These are phyloP conservation scores for Cephonodes hylas DNA, from an alignment of 2,888 invertebrate genomes.

Conservation along the genomic window DNA sequence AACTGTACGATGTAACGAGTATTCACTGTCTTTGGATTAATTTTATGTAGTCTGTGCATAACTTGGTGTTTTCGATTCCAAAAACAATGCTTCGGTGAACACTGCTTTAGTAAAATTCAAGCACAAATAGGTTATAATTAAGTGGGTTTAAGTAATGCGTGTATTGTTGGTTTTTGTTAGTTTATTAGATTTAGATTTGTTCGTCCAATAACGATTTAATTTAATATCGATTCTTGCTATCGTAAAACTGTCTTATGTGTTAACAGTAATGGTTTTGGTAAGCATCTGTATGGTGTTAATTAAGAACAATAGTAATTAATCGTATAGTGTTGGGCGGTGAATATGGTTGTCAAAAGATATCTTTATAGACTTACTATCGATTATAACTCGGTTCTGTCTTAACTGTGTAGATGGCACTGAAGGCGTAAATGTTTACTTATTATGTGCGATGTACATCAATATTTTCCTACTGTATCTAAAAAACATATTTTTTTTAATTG, in stretches of 20 bases:
- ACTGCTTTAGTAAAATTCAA: constrained; percentile 16
- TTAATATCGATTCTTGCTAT: not conserved
- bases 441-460: too few relatives aligned
- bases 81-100: constrained; percentile 6
- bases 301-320: not conserved
- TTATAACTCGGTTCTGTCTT: not conserved
- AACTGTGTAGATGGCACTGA: not conserved
- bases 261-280: not conserved
- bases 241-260: not conserved
- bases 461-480: too few relatives aligned
- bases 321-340: not conserved
- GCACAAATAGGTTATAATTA: constrained; percentile 24
- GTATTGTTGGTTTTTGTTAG: constrained; percentile 46
- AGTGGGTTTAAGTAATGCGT: constrained; percentile 19
- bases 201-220: constrained; percentile 23
- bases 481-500: too few relatives aligned
- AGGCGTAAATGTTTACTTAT: not conserved
- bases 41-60: not conserved
- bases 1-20: not conserved
- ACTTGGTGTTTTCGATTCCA: constrained; percentile 2
- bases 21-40: not conserved
- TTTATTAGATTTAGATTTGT: constrained; percentile 40
- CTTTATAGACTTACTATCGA: not conserved
- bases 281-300: not conserved
- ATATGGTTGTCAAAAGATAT: not conserved